These are phyloP conservation scores for Nettapus auritus DNA, from an alignment of 2,113 vertebrate genomes.

Conservation along the genomic window DNA sequence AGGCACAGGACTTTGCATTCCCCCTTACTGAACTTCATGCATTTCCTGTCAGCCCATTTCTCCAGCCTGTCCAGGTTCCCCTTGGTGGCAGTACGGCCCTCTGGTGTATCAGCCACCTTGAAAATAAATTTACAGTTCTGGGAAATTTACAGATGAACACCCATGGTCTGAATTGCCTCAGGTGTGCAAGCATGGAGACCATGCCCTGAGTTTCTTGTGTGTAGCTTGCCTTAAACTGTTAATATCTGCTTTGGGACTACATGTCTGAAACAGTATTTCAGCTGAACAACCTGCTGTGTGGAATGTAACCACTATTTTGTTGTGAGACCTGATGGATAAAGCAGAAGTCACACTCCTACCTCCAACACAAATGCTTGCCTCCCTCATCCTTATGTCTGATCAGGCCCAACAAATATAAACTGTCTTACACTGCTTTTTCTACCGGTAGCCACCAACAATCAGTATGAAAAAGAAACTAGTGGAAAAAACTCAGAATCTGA, in stretches of 20 bases:
- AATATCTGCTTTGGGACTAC: not conserved
- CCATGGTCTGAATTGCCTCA: not conserved
- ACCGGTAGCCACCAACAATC: not conserved
- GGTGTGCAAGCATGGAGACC: not conserved
- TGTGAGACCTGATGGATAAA: not conserved
- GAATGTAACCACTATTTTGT: not conserved
- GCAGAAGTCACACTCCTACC: not conserved
- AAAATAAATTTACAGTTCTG: not conserved
- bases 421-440: conserved; percentile 27
- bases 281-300: not conserved
- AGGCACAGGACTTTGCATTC: not conserved
- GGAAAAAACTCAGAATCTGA: not conserved
- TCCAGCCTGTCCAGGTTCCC: not conserved
- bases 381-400: not conserved
- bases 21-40: accelerated
- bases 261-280: not conserved
- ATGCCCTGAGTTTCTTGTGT: not conserved
- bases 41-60: not conserved
- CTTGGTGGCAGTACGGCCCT: accelerated
- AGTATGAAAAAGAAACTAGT: not conserved
- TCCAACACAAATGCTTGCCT: not conserved
- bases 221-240: not conserved
- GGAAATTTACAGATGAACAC: not conserved
- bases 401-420: not conserved
- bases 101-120: not conserved